Base-by-base conservation (phyloP, 2,888 invertebrate species). In the Oasisia sp. region DNA sequence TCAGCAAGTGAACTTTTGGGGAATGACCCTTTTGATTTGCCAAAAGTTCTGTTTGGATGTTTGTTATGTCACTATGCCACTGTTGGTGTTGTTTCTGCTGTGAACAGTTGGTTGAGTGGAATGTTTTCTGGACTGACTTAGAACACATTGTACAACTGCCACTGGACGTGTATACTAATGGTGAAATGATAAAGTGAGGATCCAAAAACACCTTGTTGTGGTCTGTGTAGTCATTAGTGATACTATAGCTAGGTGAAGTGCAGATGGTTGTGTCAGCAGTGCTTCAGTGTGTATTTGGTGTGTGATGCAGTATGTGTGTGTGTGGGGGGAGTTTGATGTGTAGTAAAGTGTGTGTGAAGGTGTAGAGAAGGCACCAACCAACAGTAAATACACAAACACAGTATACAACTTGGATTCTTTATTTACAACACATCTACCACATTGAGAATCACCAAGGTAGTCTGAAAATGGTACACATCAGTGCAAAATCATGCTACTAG, bases 161-260 rank as follows among this genome's bases (percentile, higher is more conserved):
- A 74, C 27, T 74, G 74, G n/a, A 74, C 74, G 14, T 74, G n/a
- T 56, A 56, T 56, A 19, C 19, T 56, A 19, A 74, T 74, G 74
- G n/a, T 74, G n/a, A 74, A 19, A 74, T 19, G 74, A 74, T 74
- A 74, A 74, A 74, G 74, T 74, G 74, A 74, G 74, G 74, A 74
- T 19, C n/a, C 74, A 7, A 74, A 74, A 74, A 19, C 27, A 74
- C n/a, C 3, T 27, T 74, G 7, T 74, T 74, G 74, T 74, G n/a
- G 19, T 74, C 27, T 74, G 74, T 74, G 19, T n/a, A 74, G 74
- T 74, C 74, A 19, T 19, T 74, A 9, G 50, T 50, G 14, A 7
- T 74, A 74, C 27, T n/a, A 19, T 7, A 27, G 74, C 19, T 7
- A 27, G 7, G 7, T 74, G 27, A 19, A 74, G 74, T 74, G 14